phyloP scores from a whole-genome alignment of 1,140 invertebrate species.

The Branchinecta lynchi region DNA sequence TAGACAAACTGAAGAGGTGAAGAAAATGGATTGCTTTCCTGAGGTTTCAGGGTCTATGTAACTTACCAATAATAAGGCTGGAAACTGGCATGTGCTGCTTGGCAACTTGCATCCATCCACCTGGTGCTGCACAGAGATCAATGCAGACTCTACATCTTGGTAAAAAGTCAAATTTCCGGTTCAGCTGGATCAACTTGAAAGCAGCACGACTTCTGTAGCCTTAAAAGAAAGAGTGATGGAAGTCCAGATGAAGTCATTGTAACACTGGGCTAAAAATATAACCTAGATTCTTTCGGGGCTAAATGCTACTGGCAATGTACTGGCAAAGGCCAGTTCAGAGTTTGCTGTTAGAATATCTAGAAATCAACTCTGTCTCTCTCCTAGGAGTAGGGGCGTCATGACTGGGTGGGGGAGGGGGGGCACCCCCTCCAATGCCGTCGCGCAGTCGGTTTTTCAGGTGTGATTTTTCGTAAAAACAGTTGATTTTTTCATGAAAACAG shows the following conservation, averaged over 20 bases:
- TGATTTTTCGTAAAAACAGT: no score
- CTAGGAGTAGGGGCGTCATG: no score
- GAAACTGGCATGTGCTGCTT: slow-evolving; percentile 95
- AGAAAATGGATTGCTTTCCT: no score
- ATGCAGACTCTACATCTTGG: slow-evolving; percentile 89
- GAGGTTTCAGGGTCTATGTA: background rate
- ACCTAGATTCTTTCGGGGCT: background rate
- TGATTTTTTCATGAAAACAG: no score
- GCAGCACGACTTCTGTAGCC: slow-evolving; percentile 92
- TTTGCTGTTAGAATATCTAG: no score
- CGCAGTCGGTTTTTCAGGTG: no score
- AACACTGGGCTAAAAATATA: background rate
- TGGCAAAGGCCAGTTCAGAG: background rate
- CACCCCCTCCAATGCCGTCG: no score
- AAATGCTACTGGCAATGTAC: background rate
- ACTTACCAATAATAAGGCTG: slow-evolving; percentile 65
- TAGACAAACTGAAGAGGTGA: no score
- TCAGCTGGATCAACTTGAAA: slow-evolving; percentile 96
- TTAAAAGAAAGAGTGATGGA: slow-evolving; percentile 33
- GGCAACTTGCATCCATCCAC: slow-evolving; percentile 99
- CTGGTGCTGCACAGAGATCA: slow-evolving; percentile 96
- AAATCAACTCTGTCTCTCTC: no score
- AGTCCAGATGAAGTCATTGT: background rate
- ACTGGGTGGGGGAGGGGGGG: no score
- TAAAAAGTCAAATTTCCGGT: slow-evolving; percentile 92